Evolutionary conservation across 1,140 invertebrate genomes (phyloP).

Genomic region (Meloidogyne exigua): DNA sequence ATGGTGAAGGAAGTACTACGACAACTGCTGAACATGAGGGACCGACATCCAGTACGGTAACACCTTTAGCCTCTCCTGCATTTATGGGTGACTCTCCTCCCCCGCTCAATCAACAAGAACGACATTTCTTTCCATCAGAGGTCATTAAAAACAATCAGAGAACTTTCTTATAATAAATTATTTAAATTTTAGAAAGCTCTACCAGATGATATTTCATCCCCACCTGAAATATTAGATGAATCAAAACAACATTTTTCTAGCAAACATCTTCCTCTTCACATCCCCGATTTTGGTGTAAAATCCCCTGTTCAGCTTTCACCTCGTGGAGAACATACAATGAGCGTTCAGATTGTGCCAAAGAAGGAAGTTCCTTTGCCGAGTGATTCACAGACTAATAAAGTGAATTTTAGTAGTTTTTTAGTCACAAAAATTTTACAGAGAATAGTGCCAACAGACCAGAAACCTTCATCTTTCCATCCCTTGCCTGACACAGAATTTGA

Average conservation of each 20-base stretch:
- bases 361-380: neutral
- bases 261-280: conserved; percentile 46
- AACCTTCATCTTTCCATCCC: conserved; percentile 18
- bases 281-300: conserved; percentile 42
- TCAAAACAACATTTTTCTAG: conserved; percentile 29
- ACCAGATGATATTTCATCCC: conserved; percentile 19
- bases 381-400: conserved; percentile 1
- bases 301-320: conserved; percentile 40
- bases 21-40: conserved; percentile 29
- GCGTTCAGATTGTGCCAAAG: conserved; percentile 36
- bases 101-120: conserved; percentile 23
- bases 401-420: conserved; percentile 6
- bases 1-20: conserved; percentile 23
- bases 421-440: conserved; percentile 27
- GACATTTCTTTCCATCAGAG: conserved; percentile 53
- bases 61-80: conserved; percentile 53
- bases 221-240: conserved; percentile 52
- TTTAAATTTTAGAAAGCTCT: conserved; percentile 14
- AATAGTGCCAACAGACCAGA: conserved; percentile 36
- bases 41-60: conserved; percentile 36
- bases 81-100: conserved; percentile 47
- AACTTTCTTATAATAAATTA: conserved; percentile 16
- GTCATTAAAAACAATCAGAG: neutral
- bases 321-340: conserved; percentile 55
- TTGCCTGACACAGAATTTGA: conserved; percentile 53